Evolutionary conservation across 2,113 vertebrate genomes (phyloP).

Genomic region (Cryptomyrus ogoouensis): DNA sequence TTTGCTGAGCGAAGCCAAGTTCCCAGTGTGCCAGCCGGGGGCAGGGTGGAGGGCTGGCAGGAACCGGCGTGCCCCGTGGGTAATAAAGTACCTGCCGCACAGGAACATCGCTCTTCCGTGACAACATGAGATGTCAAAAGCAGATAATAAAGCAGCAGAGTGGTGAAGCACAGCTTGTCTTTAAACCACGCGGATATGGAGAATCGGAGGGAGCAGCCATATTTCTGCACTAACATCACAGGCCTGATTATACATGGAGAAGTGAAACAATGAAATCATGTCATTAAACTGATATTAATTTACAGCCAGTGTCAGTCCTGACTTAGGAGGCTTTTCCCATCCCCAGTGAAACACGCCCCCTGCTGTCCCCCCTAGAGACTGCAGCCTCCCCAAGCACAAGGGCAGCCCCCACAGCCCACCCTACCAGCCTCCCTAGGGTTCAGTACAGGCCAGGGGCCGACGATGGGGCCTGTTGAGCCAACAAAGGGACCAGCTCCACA

Average conservation of each 20-base stretch:
- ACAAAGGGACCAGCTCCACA: slow-evolving; percentile 62
- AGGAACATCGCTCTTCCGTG: neutral
- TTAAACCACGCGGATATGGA: neutral
- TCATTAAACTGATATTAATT: neutral
- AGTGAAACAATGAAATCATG: neutral
- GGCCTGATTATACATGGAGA: neutral
- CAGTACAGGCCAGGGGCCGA: neutral
- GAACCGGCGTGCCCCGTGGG: neutral
- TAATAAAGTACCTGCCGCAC: neutral
- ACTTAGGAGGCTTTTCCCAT: neutral
- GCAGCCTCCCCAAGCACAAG: neutral
- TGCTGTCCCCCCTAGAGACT: neutral
- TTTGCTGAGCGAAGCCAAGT: neutral
- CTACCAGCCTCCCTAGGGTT: neutral
- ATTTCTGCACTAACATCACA: neutral
- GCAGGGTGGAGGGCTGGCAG: neutral
- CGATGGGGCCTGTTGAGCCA: slow-evolving; percentile 31
- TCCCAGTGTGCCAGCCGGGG: neutral
- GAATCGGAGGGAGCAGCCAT: neutral
- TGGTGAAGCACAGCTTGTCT: neutral
- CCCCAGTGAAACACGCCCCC: neutral
- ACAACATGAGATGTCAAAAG: neutral
- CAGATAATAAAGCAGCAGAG: neutral
- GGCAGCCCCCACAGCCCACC: slow-evolving; percentile 7
- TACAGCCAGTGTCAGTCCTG: neutral